phyloP scores from a whole-genome alignment of 2,797 vertebrate species.

The Cirrhinus mrigala region DNA sequence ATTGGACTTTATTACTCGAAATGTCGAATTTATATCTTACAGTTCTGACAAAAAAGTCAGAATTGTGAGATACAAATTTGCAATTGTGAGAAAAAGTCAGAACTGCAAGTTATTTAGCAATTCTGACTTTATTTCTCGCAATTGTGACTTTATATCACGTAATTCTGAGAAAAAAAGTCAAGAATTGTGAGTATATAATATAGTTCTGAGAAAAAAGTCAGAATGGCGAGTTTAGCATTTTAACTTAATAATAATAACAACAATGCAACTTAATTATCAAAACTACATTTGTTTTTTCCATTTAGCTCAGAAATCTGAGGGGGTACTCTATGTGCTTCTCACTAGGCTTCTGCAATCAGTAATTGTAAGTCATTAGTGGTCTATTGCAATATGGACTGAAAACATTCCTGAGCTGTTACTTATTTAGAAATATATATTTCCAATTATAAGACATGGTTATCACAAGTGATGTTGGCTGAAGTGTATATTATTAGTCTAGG shows the following conservation, averaged over 20 bases:
- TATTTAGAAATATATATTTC: not conserved
- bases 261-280: not conserved
- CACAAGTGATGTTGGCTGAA: not conserved
- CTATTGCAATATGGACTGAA: slow-evolving; percentile 1
- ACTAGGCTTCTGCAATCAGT: not conserved
- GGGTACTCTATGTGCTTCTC: not conserved
- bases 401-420: not conserved
- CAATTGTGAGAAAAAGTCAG: too few relatives aligned
- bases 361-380: not conserved
- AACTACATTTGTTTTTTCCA: not conserved
- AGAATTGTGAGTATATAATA: too few relatives aligned
- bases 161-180: too few relatives aligned
- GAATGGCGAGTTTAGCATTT: too few relatives aligned
- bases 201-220: too few relatives aligned
- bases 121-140: too few relatives aligned
- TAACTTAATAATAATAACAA: not conserved
- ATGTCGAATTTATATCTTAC: too few relatives aligned
- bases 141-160: too few relatives aligned
- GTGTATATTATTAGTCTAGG: slow-evolving; percentile 14
- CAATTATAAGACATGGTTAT: slow-evolving; percentile 29
- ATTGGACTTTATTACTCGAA: too few relatives aligned
- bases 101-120: too few relatives aligned
- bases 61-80: too few relatives aligned
- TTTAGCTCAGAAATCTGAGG: not conserved
- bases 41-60: too few relatives aligned